A percentile compares a stretch with the other conserved stretches of the same genome.
Evolutionary conservation across 2,797 vertebrate genomes (phyloP).

Genomic region (Prunella strophiata): DNA sequence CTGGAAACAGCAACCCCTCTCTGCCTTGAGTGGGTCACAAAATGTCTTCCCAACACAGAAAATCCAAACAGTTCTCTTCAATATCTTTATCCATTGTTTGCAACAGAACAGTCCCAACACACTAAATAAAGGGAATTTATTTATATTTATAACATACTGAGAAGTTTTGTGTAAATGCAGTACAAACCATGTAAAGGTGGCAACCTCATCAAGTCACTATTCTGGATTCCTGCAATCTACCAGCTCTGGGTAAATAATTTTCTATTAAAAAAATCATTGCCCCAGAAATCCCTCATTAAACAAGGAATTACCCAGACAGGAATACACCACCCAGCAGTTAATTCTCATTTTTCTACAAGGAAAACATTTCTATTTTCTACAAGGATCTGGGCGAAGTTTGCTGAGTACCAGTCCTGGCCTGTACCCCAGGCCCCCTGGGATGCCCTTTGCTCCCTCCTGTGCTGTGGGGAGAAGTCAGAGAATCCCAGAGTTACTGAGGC

Average conservation of each 20-base stretch:
- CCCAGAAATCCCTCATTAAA: neutral
- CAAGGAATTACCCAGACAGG: neutral
- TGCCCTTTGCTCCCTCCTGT: too few relatives aligned
- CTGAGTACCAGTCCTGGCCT: neutral
- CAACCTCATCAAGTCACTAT: neutral
- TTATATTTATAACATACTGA: neutral
- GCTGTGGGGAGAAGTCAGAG: neutral
- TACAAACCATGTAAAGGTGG: neutral
- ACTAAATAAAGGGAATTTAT: neutral
- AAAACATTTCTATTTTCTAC: neutral
- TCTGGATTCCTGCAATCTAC: neutral
- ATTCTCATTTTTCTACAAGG: neutral
- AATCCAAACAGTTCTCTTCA: neutral
- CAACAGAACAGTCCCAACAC: accelerated
- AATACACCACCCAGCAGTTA: neutral
- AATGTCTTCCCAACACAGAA: accelerated
- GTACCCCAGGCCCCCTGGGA: neutral
- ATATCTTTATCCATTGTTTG: accelerated
- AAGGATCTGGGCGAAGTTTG: neutral
- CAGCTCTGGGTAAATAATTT: neutral
- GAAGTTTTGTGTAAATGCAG: neutral
- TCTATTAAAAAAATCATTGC: neutral
- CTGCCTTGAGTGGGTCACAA: neutral
- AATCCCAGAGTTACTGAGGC: neutral
- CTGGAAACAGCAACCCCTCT: neutral